These are phyloP conservation scores for Cathartes aura DNA, from an alignment of 2,113 vertebrate species.

Conservation along the genomic window DNA sequence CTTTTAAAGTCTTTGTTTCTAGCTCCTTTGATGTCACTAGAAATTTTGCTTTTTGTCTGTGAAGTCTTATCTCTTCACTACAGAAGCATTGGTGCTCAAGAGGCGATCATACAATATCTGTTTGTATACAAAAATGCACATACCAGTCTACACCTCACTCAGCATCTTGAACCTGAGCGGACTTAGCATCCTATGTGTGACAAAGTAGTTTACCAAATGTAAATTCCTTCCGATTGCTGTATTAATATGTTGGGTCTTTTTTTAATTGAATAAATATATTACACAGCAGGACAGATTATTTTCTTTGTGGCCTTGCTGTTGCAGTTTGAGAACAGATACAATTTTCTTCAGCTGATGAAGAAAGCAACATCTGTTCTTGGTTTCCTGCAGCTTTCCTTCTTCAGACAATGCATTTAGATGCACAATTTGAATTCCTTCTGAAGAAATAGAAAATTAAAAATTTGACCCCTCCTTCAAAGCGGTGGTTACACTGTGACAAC, in stretches of 20 bases:
- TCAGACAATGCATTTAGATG: conserved; percentile 15
- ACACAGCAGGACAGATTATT: conserved; percentile 71
- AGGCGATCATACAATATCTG: background rate
- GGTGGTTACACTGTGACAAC: conserved; percentile 75
- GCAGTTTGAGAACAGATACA: conserved; percentile 50
- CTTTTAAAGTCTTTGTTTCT: background rate
- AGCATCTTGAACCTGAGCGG: background rate
- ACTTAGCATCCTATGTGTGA: background rate
- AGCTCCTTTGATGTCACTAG: background rate
- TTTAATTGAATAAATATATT: conserved; percentile 75
- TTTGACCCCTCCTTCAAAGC: conserved; percentile 53
- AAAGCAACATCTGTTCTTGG: conserved; percentile 50
- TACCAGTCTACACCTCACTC: background rate
- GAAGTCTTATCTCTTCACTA: background rate
- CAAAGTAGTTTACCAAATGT: conserved; percentile 15
- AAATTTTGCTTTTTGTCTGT: background rate
- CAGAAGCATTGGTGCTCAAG: background rate
- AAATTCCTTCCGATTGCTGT: conserved; percentile 27
- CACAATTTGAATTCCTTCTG: conserved; percentile 22
- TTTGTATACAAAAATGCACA: background rate
- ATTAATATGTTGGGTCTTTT: conserved; percentile 31
- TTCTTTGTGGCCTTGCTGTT: conserved; percentile 68
- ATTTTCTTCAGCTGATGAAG: conserved; percentile 57
- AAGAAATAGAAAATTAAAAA: conserved; percentile 48
- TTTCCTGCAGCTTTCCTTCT: conserved; percentile 61